Evolutionary conservation across 2,797 vertebrate genomes (phyloP), one percentile per base, ranked within the genome.

Genomic region (Phrynocephalus guinanensis): DNA sequence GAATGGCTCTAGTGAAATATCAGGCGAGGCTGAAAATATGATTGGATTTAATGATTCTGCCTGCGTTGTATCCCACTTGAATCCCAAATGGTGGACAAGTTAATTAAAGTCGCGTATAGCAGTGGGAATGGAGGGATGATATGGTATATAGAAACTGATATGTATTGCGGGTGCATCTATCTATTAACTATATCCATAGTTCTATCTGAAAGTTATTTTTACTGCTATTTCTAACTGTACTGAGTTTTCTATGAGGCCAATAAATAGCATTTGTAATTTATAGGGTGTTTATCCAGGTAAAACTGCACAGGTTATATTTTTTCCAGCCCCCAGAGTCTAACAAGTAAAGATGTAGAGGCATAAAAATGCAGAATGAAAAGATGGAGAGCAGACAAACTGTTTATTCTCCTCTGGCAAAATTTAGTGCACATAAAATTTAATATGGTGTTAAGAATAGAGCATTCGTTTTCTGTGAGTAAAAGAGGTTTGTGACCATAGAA

Each of bases 1-100:
- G 95, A 97, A 96, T 95, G 88, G 91, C 91, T 94, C 90, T 84
- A 78, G 92, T 97, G 95, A 97, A 97, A 96, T 97, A 97, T 96
- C 95, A 95, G 94, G 92, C 95, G 90, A 91, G 83, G 83, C 88
- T 94, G 92, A 94, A 96, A 96, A 96, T 95, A 95, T 96, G 96
- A 97, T 97, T 97, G 92, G 90, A 85, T 96, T 96, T 96, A 96
- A 96, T 94, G 95, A 95, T 96, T 93, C 89, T 86, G 44, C 93
- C 95, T 91, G 94, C 86, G 94, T 95, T 91, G n/a, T 94, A 87
- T 93, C 92, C 91, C 88, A 85, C 90, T 83, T 81, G 90, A 95
- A 96, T 96, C 95, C 93, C 94, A 95, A 95, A 95, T 90, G 60
- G 75, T 60, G 86, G 89, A 91, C 90, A 93, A 93, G 92, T 95